Evolutionary conservation across 1,140 invertebrate genomes (phyloP), one percentile per base, ranked within the genome.

Genomic region (Lepidurus arcticus): DNA sequence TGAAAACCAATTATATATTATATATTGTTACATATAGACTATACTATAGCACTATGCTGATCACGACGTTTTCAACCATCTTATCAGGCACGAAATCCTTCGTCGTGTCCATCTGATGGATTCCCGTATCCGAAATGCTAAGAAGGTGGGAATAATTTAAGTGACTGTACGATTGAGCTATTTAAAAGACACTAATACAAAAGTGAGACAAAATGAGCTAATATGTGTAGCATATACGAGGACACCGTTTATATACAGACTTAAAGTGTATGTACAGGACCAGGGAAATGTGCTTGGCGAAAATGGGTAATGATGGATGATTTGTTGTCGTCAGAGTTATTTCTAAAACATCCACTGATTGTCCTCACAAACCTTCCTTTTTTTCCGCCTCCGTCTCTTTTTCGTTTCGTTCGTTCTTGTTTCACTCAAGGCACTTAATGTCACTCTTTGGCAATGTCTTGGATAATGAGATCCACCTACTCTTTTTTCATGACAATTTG

Each of bases 181-280:
- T 65, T 65, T 65, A 65, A 65, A 13, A 34, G 34, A 34, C 34
- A 34, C 4, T 4, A 34, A 34, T 34, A 34, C 34, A 34, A 34
- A 34, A 34, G 34, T 34, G 34, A 4, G 34, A 34, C 34, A 34
- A 34, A 34, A 34, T 34, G 34, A 34, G 34, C 34, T 4, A 34
- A 34, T 4, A 34, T 4, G 16, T 65, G 13, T 65, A 65, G 53
- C 53, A 65, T 65, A 65, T 65, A 65, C 53, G 53, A 65, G 53
- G 53, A 65, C 53, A 65, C 53, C 53, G 53, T 65, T 65, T 65
- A 65, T 65, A 65, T 65, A 65, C 53, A 65, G 53, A 65, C 53
- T 65, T 7, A 65, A 47, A 65, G 53, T 65, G 53, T 65, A 65
- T 65, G 53, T 65, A 65, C 53, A 65, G 53, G 53, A 65, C 53